phyloP scores from a whole-genome alignment of 2,797 vertebrate species.

The Karalla daura region DNA sequence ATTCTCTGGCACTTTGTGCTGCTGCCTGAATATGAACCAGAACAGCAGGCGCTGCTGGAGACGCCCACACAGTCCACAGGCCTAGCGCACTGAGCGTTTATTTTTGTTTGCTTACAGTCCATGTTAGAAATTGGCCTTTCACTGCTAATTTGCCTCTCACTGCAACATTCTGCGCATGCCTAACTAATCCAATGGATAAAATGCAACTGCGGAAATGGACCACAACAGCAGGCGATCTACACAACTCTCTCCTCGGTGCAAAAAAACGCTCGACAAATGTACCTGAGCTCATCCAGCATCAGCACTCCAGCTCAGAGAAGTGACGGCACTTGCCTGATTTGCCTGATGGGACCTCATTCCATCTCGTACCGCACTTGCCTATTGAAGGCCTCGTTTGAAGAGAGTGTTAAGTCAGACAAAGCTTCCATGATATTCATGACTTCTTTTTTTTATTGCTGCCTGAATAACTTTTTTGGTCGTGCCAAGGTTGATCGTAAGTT shows the following conservation, averaged over 20 bases:
- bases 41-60: not conserved
- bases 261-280: not conserved
- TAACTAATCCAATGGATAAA: too few species aligned
- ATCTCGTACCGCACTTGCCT: not conserved
- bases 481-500: slow-evolving; percentile 46
- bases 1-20: not conserved
- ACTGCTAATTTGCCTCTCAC: not conserved
- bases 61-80: not conserved
- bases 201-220: not conserved
- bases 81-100: not conserved
- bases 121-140: not conserved
- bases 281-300: not conserved
- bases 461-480: slow-evolving; percentile 38
- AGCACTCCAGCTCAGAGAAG: not conserved
- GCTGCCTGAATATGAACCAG: not conserved
- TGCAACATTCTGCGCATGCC: not conserved
- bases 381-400: slow-evolving; percentile 40
- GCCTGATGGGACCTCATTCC: slow-evolving; percentile 13
- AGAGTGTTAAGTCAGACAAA: slow-evolving; percentile 54
- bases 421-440: slow-evolving; percentile 55
- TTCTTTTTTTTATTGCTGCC: slow-evolving; percentile 35
- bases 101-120: not conserved
- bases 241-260: not conserved
- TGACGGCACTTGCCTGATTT: slow-evolving; percentile 13
- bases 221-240: not conserved